phyloP scores from a whole-genome alignment of 2,888 invertebrate genomes.

The Drosophila melanosoma region DNA sequence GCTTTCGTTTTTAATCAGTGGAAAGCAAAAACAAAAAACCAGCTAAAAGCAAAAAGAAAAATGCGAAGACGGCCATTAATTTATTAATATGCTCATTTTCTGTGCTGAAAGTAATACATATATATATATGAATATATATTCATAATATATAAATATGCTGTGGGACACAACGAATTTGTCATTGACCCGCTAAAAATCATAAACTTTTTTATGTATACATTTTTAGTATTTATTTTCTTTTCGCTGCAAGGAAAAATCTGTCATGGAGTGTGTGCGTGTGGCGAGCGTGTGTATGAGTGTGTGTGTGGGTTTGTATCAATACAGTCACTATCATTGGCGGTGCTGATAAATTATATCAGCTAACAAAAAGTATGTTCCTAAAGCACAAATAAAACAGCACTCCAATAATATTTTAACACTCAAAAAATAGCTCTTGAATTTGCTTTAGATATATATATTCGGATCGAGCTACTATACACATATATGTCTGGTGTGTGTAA shows the following conservation, averaged over 20 bases:
- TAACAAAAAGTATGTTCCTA: slow-evolving; percentile 36
- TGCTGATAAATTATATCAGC: slow-evolving; percentile 68
- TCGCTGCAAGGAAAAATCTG: slow-evolving; percentile 47
- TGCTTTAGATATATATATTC: slow-evolving; percentile 13
- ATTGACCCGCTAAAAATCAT: slow-evolving; percentile 67
- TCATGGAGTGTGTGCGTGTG: slow-evolving; percentile 10
- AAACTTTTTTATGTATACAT: slow-evolving; percentile 29
- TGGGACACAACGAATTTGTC: slow-evolving; percentile 64
- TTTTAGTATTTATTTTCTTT: slow-evolving; percentile 46
- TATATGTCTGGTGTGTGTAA: slow-evolving; percentile 6
- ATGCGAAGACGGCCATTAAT: slow-evolving; percentile 41
- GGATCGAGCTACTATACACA: slow-evolving; percentile 13
- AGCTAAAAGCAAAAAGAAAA: slow-evolving; percentile 19
- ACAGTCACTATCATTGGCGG: slow-evolving; percentile 39
- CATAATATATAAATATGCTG: slow-evolving; percentile 21
- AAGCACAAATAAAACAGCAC: slow-evolving; percentile 33
- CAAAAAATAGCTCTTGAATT: slow-evolving; percentile 25
- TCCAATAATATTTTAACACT: slow-evolving; percentile 30
- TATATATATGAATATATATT: neutral
- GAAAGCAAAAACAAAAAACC: slow-evolving; percentile 17
- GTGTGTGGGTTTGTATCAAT: slow-evolving; percentile 11
- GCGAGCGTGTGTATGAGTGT: slow-evolving; percentile 1
- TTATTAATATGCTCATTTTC: slow-evolving; percentile 43
- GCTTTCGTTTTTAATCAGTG: slow-evolving; percentile 77
- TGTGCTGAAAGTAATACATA: slow-evolving; percentile 19